Base-by-base conservation (phyloP, 2,888 invertebrate species). In the Morpho achilles region DNA sequence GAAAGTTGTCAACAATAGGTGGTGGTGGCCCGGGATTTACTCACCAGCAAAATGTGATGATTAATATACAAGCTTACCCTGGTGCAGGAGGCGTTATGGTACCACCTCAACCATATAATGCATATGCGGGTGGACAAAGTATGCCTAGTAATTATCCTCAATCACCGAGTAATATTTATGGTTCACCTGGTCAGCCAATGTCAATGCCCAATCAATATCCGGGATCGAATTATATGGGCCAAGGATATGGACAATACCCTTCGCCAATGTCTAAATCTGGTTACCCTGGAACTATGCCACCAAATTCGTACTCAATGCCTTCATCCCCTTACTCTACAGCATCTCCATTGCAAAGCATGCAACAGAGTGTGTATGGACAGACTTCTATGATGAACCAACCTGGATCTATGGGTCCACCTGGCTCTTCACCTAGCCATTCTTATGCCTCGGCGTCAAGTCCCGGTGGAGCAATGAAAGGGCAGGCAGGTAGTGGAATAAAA, bases 31-130 rank as follows among this genome's bases (percentile, higher is more conserved):
- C 84, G 23, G 83, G 83, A 1, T 91, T 87, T 51, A 91, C 93
- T 56, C 93, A 93, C 69, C 93, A 93, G 70, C 93, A 93, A 71
- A 93, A 93, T 71, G 93, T 93, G 2, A 88, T 93, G 80, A 93
- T 93, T 52, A 93, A 93, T 67, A 93, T 93, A 41, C 93, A 93
- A 71, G 93, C 93, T 51, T 93, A 93, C 68, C 93, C 93, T 6
- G 92, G 92, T 41, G 82, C 77, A 3, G 84, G 87, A 40, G 91
- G 91, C 9, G 82, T 83, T 45, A 87, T 91, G 79, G 86, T 84
- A 56, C 84, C 87, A 9, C 86, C 86, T 2, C 91, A 87, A 23
- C 77, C 87, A 39, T 92, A 92, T 68, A 87, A 82, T 50, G 51
- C 79, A 3, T 89, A 87, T 62, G 77, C 77, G 8, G 71, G 82